phyloP scores from a whole-genome alignment of 2,888 invertebrate species.

The Stramonita haemastoma region DNA sequence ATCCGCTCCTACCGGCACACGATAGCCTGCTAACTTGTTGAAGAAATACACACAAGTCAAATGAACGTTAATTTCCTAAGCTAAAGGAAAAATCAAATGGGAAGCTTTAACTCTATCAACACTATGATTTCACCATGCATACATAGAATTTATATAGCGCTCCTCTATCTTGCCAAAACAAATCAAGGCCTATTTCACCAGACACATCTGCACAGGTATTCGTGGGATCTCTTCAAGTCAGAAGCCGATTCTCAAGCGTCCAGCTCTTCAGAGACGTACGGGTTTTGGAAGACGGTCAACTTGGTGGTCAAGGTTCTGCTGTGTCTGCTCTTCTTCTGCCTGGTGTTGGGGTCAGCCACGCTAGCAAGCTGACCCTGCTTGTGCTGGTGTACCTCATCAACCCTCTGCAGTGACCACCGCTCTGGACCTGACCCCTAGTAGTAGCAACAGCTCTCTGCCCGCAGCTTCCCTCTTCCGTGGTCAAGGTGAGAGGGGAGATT shows the following conservation, averaged over 20 bases:
- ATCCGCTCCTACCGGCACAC: too few relatives aligned
- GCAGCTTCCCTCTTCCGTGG: not conserved
- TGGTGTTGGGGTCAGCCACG: constrained; percentile 59
- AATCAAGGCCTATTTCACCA: not conserved
- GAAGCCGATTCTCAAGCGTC: not conserved
- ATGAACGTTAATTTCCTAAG: not conserved
- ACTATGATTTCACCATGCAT: not conserved
- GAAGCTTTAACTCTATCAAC: not conserved
- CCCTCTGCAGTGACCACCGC: constrained; percentile 46
- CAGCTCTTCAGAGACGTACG: constrained; percentile 16
- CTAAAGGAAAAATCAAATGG: too few relatives aligned
- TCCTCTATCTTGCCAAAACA: too few relatives aligned
- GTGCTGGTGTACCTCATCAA: constrained; percentile 59
- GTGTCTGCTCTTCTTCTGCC: constrained; percentile 53
- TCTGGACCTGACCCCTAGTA: not conserved
- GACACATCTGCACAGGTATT: not conserved
- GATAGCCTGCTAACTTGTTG: not conserved
- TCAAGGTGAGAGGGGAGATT: not conserved
- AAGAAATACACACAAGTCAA: not conserved
- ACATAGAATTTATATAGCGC: too few relatives aligned
- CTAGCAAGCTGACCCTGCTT: constrained; percentile 62
- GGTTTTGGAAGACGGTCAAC: constrained; percentile 60
- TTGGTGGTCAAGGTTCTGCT: constrained; percentile 56
- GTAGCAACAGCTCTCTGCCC: too few relatives aligned
- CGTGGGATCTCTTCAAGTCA: constrained; percentile 25